These are phyloP conservation scores for Amblyraja radiata DNA, from an alignment of 2,797 vertebrate genomes.

Conservation along the genomic window DNA sequence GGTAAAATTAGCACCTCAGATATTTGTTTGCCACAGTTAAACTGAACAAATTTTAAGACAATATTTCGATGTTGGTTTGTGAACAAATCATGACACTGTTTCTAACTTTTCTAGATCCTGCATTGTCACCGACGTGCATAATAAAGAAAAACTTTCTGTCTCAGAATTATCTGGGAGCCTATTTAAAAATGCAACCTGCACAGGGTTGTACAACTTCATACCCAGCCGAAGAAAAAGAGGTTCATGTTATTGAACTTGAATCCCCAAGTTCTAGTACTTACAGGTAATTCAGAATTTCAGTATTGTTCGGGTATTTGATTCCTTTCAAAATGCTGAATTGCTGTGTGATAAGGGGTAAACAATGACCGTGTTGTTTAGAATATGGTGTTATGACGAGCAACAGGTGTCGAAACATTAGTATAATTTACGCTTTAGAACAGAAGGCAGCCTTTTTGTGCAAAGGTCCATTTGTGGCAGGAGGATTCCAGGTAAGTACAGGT, in stretches of 20 bases:
- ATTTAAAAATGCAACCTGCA: constrained; percentile 74
- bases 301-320: not conserved
- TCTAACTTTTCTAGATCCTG: constrained; percentile 63
- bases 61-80: not conserved
- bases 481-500: no score
- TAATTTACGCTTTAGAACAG: no score
- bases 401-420: not conserved
- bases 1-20: not conserved
- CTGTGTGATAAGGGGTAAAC: not conserved
- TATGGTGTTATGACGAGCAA: not conserved
- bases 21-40: no score
- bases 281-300: constrained; percentile 52
- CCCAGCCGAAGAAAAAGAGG: constrained; percentile 63
- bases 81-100: not conserved
- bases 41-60: not conserved
- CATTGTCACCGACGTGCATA: constrained; percentile 76
- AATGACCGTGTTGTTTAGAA: not conserved
- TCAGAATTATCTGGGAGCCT: constrained; percentile 91
- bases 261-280: constrained; percentile 81
- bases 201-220: constrained; percentile 75
- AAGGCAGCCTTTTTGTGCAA: no score
- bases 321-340: not conserved
- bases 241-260: constrained; percentile 88
- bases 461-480: no score
- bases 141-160: constrained; percentile 91